Base-by-base conservation (phyloP, 2,888 invertebrate genomes). In the Empis stercorea region DNA sequence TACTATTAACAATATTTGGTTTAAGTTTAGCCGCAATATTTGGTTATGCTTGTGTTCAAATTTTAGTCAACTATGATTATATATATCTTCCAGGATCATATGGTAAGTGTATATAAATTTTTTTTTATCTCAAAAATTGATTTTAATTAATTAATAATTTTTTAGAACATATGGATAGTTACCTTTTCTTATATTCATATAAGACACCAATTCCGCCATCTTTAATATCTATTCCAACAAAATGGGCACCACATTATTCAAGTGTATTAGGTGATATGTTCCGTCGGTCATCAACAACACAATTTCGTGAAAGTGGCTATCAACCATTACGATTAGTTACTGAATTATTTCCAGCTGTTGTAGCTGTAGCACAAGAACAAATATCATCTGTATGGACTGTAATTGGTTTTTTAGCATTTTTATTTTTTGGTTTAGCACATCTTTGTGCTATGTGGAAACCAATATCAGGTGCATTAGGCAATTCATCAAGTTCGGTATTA, bases 401-500 rank as follows among this genome's bases (percentile, higher is more conserved):
- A 10, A 74, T 91, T 43, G 87, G 89, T 61, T 92, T 87, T 68
- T 82, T 86, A 61, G 81, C 83, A 54, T 74, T 92, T 49, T 85
- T 91, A 53, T 73, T 87, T 59, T 88, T 93, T 61, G 92, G 91
- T 2, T 76, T 93, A 49, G 87, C 87, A 5, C 92, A 92, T 58
- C 84, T 91, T 70, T 72, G 91, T 56, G 89, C 88, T 1, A 83
- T 92, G 61, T 92, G 92, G 92, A 88, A 91, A 62, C 87, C 87
- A 60, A 86, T 92, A 45, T 84, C 91, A 51, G 83, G 87, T 16
- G 87, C 88, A 3, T 76, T 92, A 44, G 68, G 68, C 2, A 65
- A 68, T 79, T 89, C 78, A 76, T 87, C 37, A 75, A 89, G 63
- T 80, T 85, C 68, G 71, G 81, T n/a, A 73, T 78, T 61, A 74